Evolutionary conservation across 2,797 vertebrate genomes (phyloP), one percentile per base, ranked within the genome.

Genomic region (Leucoraja ocellata): DNA sequence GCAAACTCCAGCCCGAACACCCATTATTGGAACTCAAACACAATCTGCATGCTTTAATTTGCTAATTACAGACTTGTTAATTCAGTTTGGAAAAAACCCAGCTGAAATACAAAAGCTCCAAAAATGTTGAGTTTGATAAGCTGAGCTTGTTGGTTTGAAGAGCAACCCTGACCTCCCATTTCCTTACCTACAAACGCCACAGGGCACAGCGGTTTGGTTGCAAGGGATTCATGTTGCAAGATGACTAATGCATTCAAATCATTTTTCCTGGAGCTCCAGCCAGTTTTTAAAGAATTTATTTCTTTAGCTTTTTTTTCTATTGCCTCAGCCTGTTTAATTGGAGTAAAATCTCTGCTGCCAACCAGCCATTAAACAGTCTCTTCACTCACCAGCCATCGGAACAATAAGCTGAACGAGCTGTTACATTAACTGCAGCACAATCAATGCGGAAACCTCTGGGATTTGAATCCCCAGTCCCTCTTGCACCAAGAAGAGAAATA

Each of bases 1-100:
- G n/a, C 18, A 68, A 88, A 65, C 65, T 32, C 16, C 84, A 68
- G n/a, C 68, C 36, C 10, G 4, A 86, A 63, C 25, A 63, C n/a
- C 84, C 39, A 65, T 88, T 68, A 88, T 5, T 88, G 84, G 84
- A 88, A 88, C 32, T 21, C 84, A 68, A 88, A 32, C 63, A 88
- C 68, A 88, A 32, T 88, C 84, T 36, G 36, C n/a, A 68, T 88
- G 61, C 16, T 88, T 88, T 68, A 88, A 68, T 88, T 88, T 16
- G 63, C 61, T 88, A 88, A 88, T 88, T 68, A 68, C n/a, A 68
- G 84, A n/a, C 84, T 88, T 68, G 84, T 32, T 2, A 88, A 88
- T 18, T 8, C 63, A 88, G 84, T 68, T 68, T 88, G 84, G 84
- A 88, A 88, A 68, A 61, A 88, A 65, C 65, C 65, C 61, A 68